These are phyloP conservation scores for Pocillopora grandis DNA, from an alignment of 92 coral and sea anemone genomes.

Conservation along the genomic window DNA sequence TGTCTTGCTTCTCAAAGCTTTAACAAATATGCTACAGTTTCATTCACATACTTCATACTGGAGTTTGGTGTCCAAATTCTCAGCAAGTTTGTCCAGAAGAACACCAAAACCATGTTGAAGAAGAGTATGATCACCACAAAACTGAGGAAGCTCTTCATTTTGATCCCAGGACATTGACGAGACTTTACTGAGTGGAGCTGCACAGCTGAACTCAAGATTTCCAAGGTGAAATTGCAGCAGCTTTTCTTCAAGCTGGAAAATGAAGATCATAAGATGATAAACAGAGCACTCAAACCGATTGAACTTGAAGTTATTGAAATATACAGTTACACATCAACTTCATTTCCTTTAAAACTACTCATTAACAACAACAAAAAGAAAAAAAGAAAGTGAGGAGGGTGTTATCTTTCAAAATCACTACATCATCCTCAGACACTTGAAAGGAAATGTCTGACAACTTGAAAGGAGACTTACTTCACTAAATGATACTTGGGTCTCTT, in stretches of 20 bases:
- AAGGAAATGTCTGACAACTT: not conserved
- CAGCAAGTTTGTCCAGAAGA: conserved; percentile 69
- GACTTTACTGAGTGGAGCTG: conserved; percentile 83
- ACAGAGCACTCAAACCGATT: not conserved
- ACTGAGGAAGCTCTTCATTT: conserved; percentile 92
- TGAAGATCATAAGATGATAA: not conserved
- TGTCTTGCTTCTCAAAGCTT: too few relatives aligned
- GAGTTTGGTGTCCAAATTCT: conserved; percentile 69
- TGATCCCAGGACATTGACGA: conserved; percentile 96
- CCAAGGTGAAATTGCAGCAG: conserved; percentile 94
- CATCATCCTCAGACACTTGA: too few relatives aligned
- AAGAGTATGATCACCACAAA: conserved; percentile 90
- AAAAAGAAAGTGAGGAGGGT: not conserved
- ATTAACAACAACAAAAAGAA: too few relatives aligned
- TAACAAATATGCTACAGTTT: too few relatives aligned
- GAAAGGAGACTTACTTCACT: conserved; percentile 56
- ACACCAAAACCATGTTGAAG: conserved; percentile 81
- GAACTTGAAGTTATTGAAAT: too few relatives aligned
- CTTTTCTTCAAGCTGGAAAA: conserved; percentile 80
- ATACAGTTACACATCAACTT: too few relatives aligned
- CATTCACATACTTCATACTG: conserved; percentile 54
- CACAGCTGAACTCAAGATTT: conserved; percentile 92
- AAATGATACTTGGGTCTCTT: conserved; percentile 71
- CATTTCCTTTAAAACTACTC: too few relatives aligned
- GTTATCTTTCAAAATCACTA: not conserved